Evolutionary conservation across 1,140 invertebrate genomes (phyloP).

Genomic region (Melipona quadrifasciata): DNA sequence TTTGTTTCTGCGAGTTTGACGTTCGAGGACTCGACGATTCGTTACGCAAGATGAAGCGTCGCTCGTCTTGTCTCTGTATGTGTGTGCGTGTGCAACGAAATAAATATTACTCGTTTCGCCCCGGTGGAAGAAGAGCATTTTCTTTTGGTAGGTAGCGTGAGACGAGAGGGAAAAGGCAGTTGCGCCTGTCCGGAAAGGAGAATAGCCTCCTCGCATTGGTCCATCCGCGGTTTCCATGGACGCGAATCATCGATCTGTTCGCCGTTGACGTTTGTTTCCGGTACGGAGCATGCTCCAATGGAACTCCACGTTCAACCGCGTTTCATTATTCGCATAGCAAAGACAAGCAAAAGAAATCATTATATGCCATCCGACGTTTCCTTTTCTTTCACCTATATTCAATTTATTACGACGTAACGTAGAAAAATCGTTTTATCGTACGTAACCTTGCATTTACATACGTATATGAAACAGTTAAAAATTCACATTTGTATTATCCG

Average conservation of each 20-base stretch:
- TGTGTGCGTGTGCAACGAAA: too few species aligned
- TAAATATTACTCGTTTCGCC: neutral
- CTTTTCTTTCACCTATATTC: neutral
- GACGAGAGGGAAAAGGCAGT: constrained; percentile 45
- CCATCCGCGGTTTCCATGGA: constrained; percentile 79
- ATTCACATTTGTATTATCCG: too few species aligned
- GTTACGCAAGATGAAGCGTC: too few species aligned
- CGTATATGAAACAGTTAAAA: too few species aligned
- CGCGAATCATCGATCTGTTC: constrained; percentile 77
- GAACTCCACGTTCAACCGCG: constrained; percentile 19
- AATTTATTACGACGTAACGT: neutral
- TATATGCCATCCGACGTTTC: neutral
- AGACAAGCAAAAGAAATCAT: neutral
- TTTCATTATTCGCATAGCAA: constrained; percentile 19
- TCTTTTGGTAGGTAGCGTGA: constrained; percentile 35
- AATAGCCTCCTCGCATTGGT: constrained; percentile 72
- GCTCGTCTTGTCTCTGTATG: too few species aligned
- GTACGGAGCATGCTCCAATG: constrained; percentile 72
- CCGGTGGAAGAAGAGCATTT: neutral
- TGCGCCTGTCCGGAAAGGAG: constrained; percentile 62
- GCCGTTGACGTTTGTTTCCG: constrained; percentile 70
- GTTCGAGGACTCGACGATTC: too few species aligned
- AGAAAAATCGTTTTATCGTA: neutral
- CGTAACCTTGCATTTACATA: neutral
- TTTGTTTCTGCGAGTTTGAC: too few species aligned